These are phyloP conservation scores for Adelges cooleyi DNA, from an alignment of 1,140 invertebrate genomes.

Conservation along the genomic window DNA sequence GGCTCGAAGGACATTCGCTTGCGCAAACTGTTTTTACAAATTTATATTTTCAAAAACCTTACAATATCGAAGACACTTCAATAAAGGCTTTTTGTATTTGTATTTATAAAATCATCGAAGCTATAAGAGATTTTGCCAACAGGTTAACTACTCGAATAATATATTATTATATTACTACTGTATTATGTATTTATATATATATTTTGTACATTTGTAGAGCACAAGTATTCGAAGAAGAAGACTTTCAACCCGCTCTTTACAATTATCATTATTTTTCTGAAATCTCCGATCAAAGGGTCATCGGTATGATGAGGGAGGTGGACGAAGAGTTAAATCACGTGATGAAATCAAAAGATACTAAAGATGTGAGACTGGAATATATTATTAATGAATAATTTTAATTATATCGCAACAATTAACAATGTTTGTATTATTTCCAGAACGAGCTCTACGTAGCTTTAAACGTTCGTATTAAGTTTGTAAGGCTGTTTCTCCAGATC, in stretches of 20 bases:
- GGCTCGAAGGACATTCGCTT: constrained; percentile 88
- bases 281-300: constrained; percentile 67
- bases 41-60: constrained; percentile 85
- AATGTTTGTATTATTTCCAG: constrained; percentile 36
- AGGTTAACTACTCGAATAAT: constrained; percentile 41
- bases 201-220: constrained; percentile 38
- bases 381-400: neutral
- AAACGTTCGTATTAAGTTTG: constrained; percentile 71
- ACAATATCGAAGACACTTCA: constrained; percentile 67
- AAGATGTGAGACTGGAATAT: neutral
- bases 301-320: constrained; percentile 74
- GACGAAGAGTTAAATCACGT: constrained; percentile 64
- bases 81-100: constrained; percentile 78
- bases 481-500: constrained; percentile 70
- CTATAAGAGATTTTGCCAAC: constrained; percentile 80
- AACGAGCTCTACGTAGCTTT: constrained; percentile 53
- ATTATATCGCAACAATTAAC: too few relatives aligned
- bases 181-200: neutral
- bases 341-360: constrained; percentile 2
- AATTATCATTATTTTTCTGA: constrained; percentile 78
- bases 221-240: constrained; percentile 87
- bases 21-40: constrained; percentile 97
- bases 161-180: constrained; percentile 5
- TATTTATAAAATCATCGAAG: constrained; percentile 80
- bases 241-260: constrained; percentile 88